These are phyloP conservation scores for Caenorhabditis sinica DNA, from an alignment of 2,888 invertebrate genomes.

Conservation along the genomic window DNA sequence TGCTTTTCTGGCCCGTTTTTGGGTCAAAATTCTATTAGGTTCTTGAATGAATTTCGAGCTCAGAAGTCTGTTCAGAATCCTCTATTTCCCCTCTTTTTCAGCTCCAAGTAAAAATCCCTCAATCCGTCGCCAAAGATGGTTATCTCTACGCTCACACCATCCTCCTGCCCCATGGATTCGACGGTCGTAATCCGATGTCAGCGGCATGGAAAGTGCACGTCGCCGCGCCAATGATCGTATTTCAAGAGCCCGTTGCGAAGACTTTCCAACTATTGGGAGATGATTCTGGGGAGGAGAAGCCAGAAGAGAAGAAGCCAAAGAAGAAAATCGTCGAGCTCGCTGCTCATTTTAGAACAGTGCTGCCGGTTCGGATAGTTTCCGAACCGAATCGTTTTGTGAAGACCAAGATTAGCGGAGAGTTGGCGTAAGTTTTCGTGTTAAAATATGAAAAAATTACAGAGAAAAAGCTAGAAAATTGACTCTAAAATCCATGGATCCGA, in stretches of 20 bases:
- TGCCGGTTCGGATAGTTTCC: conserved; percentile 65
- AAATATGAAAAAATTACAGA: not conserved
- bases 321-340: conserved; percentile 32
- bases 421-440: conserved; percentile 49
- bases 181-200: conserved; percentile 68
- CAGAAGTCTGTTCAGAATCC: not conserved
- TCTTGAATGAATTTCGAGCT: too few relatives aligned
- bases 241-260: conserved; percentile 83
- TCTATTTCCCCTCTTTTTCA: conserved; percentile 36
- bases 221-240: conserved; percentile 69
- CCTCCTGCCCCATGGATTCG: conserved; percentile 85
- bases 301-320: conserved; percentile 1
- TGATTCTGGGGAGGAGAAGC: not conserved
- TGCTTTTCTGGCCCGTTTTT: too few relatives aligned
- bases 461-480: too few relatives aligned
- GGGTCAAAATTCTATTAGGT: too few relatives aligned
- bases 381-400: conserved; percentile 64
- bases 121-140: conserved; percentile 88
- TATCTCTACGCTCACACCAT: conserved; percentile 90
- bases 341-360: conserved; percentile 64
- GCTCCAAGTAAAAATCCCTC: conserved; percentile 88
- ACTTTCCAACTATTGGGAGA: conserved; percentile 77
- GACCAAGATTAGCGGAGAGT: conserved; percentile 57
- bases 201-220: conserved; percentile 71
- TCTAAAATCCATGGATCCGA: too few relatives aligned